A percentile compares a stretch with the other conserved stretches of the same genome.
Evolutionary conservation across 2,888 invertebrate genomes (phyloP).

Genomic region (Panzeria rudis): DNA sequence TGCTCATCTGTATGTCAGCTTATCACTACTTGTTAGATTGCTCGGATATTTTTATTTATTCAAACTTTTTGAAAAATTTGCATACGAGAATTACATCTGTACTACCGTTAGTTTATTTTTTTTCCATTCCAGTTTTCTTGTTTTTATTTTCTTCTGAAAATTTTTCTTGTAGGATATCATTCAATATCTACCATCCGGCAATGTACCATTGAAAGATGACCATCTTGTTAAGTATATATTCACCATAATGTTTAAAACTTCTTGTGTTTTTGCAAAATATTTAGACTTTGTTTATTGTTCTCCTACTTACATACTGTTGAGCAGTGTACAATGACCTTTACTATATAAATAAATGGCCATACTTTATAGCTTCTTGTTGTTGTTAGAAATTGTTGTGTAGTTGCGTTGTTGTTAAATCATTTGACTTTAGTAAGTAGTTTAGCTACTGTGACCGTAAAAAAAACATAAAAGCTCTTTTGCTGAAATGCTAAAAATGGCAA

Average conservation of each 20-base stretch:
- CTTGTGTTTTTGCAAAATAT: not conserved
- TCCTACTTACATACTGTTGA: slow-evolving; percentile 47
- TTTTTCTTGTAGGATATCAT: not conserved
- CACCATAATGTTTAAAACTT: not conserved
- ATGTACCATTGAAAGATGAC: too few species aligned
- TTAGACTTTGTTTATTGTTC: slow-evolving; percentile 41
- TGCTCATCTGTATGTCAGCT: too few species aligned
- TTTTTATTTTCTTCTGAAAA: too few species aligned
- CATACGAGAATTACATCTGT: too few species aligned
- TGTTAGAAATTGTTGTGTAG: slow-evolving; percentile 21
- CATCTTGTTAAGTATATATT: not conserved
- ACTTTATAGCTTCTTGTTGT: slow-evolving; percentile 42
- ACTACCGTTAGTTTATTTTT: too few species aligned
- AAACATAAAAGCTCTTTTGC: slow-evolving; percentile 57
- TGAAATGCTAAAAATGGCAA: slow-evolving; percentile 80
- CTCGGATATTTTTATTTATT: too few species aligned
- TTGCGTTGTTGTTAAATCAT: slow-evolving; percentile 47
- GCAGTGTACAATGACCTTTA: slow-evolving; percentile 67
- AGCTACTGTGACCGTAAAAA: slow-evolving; percentile 59
- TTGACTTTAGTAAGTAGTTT: slow-evolving; percentile 51
- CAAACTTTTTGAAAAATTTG: too few species aligned
- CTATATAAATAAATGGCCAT: slow-evolving; percentile 23
- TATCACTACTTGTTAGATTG: too few species aligned
- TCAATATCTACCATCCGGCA: too few species aligned
- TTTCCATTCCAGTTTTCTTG: too few species aligned